Percentiles rank a stretch among this genome's conserved stretches.
Conservation (phyloP, 1,140 invertebrate genomes). For the Wasmannia auropunctata region DNA sequence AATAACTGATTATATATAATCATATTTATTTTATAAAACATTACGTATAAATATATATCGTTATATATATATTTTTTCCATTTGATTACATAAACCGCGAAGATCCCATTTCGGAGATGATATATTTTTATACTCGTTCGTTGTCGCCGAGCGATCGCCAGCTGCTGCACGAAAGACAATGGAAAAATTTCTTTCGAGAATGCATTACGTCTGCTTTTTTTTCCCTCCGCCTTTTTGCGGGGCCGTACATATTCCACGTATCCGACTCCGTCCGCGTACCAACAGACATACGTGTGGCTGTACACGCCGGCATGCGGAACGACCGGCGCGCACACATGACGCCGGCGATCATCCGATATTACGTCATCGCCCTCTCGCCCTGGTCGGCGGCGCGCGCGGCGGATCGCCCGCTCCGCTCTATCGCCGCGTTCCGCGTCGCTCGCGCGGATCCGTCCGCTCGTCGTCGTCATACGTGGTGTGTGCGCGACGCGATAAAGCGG, state of each 20-base stretch:
- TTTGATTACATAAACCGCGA: neutral
- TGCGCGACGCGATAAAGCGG: neutral
- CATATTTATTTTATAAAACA: neutral
- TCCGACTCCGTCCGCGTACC: neutral
- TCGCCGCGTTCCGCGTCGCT: no score
- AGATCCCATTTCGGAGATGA: neutral
- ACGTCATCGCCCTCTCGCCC: slow-evolving; percentile 67
- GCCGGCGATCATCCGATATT: slow-evolving; percentile 77
- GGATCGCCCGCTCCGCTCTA: slow-evolving; percentile 13
- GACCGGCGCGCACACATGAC: slow-evolving; percentile 41
- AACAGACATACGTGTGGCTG: neutral
- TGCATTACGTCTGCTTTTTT: no score
- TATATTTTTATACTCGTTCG: neutral
- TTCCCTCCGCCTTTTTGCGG: neutral
- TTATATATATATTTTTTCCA: neutral
- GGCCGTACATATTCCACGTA: neutral
- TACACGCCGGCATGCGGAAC: slow-evolving; percentile 30
- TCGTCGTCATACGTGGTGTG: neutral
- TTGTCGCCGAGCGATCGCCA: neutral
- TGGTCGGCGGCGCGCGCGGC: no score
- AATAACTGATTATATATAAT: no score
- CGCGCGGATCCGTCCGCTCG: no score
- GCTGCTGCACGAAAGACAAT: neutral
- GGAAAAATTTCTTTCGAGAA: neutral
- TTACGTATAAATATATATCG: neutral